Base-by-base conservation (phyloP, 2,797 vertebrate genomes). In the Neostethus bicornis region DNA sequence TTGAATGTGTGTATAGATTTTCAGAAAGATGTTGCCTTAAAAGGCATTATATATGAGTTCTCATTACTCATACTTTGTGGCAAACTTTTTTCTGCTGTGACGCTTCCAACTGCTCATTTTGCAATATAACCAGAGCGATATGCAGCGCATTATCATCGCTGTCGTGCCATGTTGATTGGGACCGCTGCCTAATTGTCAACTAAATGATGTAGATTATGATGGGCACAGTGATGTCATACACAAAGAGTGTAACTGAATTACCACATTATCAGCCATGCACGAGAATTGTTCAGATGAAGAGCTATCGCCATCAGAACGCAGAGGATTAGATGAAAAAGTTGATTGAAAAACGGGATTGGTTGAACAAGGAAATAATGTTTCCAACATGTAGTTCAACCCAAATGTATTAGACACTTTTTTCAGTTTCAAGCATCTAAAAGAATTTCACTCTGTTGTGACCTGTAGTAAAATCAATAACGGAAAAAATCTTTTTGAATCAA, bases 121-220 rank as follows among this genome's bases (percentile, higher is more conserved):
- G 51, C 38, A 46, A 45, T 66, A 62, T 32, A 20, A 17, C 46
- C 31, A 3, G 19, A 47, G 16, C 31, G 28, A 24, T 19, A 32
- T 14, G 25, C 29, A 26, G 0, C 11, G 34, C 38, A 60, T 75
- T 32, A 73, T 64, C 48, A 55, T 66, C 37, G 50, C 20, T 52
- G 44, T 74, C 28, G 55, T 66, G 44, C 9, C 47, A 37, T 53
- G 60, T 51, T 63, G 55, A 77, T 70, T 68, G 49, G 61, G 34
- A 21, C 29, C 0, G 38, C 23, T 9, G 41, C 48, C 67, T 66
- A 75, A 78, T 75, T 73, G 66, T 80, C 35, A 81, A 59, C 67
- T 77, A 63, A 87, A 78, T 53, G 64, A 58, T 58, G 62, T 4
- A 43, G 50, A 80, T 72, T 50, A 71, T 63, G 56, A 70, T 14